These are phyloP conservation scores for Philotrypesis tridentata DNA, from an alignment of 1,140 invertebrate species.

Conservation along the genomic window DNA sequence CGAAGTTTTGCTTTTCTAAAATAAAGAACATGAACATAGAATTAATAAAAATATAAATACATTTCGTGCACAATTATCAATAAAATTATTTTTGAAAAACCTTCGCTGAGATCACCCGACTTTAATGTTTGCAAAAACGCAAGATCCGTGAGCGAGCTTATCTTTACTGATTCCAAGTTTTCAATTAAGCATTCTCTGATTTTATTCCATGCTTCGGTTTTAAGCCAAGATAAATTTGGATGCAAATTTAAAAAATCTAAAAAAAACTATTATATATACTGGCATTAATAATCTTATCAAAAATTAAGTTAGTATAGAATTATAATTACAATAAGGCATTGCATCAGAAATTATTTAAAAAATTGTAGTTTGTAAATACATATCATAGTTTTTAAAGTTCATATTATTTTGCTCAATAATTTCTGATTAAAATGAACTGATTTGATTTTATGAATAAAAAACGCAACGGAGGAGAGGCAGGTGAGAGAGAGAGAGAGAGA, in stretches of 20 bases:
- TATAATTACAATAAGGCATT: not conserved
- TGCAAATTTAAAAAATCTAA: not conserved
- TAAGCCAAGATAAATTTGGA: not conserved
- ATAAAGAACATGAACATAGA: not conserved
- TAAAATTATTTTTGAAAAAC: not conserved
- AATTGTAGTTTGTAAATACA: too few species aligned
- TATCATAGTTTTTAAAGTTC: too few species aligned
- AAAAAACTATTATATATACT: too few species aligned
- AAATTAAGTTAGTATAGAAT: not conserved
- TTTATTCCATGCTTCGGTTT: not conserved
- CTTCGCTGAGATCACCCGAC: not conserved
- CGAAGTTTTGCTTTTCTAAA: not conserved
- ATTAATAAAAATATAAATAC: too few species aligned
- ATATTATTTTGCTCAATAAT: too few species aligned
- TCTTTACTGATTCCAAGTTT: not conserved
- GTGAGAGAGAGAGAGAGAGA: too few species aligned
- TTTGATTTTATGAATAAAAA: too few species aligned
- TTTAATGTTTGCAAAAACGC: not conserved
- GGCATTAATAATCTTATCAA: not conserved
- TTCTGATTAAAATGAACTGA: too few species aligned
- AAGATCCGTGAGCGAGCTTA: not conserved
- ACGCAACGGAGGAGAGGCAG: too few species aligned
- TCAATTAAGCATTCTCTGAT: not conserved
- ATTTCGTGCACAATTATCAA: not conserved
- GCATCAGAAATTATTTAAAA: too few species aligned